phyloP scores from a whole-genome alignment of 2,888 invertebrate genomes.

The Drosophila bunnanda region DNA sequence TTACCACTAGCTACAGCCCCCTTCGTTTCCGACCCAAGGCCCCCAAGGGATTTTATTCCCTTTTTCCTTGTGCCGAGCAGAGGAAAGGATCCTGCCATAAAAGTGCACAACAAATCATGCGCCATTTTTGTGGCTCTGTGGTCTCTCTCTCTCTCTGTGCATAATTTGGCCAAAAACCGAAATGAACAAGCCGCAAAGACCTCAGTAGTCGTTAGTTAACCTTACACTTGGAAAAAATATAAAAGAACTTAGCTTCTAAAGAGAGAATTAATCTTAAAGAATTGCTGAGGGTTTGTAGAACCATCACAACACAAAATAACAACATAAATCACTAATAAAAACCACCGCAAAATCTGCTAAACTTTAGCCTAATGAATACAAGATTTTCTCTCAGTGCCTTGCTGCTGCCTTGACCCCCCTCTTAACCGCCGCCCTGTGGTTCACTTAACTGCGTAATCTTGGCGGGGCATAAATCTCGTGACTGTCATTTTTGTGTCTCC shows the following conservation, averaged over 20 bases:
- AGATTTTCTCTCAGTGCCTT: conserved; percentile 1
- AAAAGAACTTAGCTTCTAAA: too few species aligned
- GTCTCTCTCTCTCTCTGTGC: conserved; percentile 48
- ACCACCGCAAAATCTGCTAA: too few species aligned
- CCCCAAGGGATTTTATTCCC: conserved; percentile 14
- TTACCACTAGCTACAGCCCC: background rate
- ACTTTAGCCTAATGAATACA: background rate
- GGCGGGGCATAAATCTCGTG: conserved; percentile 80
- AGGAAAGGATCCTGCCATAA: conserved; percentile 57
- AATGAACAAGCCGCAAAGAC: conserved; percentile 49
- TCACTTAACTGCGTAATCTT: conserved; percentile 74
- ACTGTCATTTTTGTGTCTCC: conserved; percentile 83
- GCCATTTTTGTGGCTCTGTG: conserved; percentile 70
- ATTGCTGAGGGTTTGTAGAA: too few species aligned
- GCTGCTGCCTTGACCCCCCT: background rate
- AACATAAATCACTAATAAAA: too few species aligned
- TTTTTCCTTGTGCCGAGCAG: background rate
- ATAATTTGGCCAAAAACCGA: conserved; percentile 67
- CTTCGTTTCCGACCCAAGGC: background rate
- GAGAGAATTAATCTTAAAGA: too few species aligned
- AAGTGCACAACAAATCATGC: conserved; percentile 78
- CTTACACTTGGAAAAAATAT: conserved; percentile 2
- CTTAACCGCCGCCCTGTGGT: background rate
- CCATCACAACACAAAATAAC: too few species aligned
- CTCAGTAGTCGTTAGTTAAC: conserved; percentile 61